These are phyloP conservation scores for Oreotrochilus melanogaster DNA, from an alignment of 2,113 vertebrate species.

Conservation along the genomic window DNA sequence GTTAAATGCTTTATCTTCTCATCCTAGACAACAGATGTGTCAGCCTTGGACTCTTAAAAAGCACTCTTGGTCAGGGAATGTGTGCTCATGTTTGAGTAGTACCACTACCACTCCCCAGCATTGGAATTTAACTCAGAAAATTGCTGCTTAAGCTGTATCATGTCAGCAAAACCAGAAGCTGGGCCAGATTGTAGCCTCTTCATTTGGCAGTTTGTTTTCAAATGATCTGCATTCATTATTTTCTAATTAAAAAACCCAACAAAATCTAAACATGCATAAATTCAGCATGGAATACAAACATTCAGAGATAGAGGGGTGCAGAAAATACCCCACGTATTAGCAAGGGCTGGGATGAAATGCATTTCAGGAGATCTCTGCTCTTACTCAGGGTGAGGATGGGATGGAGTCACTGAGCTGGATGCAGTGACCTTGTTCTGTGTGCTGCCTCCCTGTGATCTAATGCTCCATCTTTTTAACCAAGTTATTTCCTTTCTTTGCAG, in stretches of 20 bases:
- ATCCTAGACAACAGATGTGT: not conserved
- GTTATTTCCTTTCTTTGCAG: slow-evolving; percentile 68
- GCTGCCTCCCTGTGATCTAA: fast-evolving
- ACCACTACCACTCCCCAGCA: not conserved
- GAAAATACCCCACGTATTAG: not conserved
- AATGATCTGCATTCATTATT: not conserved
- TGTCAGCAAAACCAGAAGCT: not conserved
- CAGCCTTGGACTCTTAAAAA: not conserved
- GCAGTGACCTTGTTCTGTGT: not conserved
- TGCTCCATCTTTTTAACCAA: not conserved
- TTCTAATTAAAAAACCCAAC: not conserved
- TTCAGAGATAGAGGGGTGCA: not conserved
- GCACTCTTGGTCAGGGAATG: not conserved
- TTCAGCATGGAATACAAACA: not conserved
- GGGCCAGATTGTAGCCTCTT: not conserved
- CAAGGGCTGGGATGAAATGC: not conserved
- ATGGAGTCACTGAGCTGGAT: not conserved
- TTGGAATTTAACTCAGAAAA: not conserved
- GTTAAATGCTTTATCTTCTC: not conserved
- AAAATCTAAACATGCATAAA: not conserved
- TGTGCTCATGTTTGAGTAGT: not conserved
- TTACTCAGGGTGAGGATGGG: not conserved
- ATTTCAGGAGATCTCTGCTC: not conserved
- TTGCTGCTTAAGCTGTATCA: not conserved
- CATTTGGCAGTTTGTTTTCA: not conserved